Evolutionary conservation across 2,888 invertebrate species (phyloP).

Genomic region (Meghimatium bilineatum): DNA sequence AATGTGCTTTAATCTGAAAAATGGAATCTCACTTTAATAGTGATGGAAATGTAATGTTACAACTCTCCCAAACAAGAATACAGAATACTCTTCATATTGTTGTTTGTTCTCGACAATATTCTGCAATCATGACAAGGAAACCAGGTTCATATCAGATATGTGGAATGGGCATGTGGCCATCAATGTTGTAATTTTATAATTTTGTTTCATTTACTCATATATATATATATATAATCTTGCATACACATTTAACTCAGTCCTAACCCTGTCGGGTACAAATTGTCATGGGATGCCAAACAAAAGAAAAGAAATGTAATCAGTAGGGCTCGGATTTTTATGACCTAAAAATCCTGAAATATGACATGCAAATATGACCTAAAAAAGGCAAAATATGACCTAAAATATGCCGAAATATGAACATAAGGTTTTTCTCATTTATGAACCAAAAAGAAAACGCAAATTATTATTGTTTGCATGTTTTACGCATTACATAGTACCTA

Average conservation of each 20-base stretch:
- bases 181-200: not conserved
- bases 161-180: not conserved
- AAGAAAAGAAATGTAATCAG: too few relatives aligned
- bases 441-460: too few relatives aligned
- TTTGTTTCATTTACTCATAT: not conserved
- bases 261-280: not conserved
- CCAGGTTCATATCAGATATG: not conserved
- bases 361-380: too few relatives aligned
- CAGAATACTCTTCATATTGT: not conserved
- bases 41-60: not conserved
- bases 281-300: not conserved
- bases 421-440: too few relatives aligned
- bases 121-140: not conserved
- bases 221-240: not conserved
- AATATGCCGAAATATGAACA: too few relatives aligned
- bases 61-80: not conserved
- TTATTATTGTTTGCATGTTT: too few relatives aligned
- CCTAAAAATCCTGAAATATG: too few relatives aligned
- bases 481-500: too few relatives aligned
- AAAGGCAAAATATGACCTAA: too few relatives aligned
- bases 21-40: not conserved
- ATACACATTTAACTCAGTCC: not conserved
- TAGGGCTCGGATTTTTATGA: too few relatives aligned
- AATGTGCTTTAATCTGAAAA: conserved; percentile 10
- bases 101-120: not conserved